Conservation (phyloP, 2,888 invertebrate genomes). For the Odiellus spinosus region DNA sequence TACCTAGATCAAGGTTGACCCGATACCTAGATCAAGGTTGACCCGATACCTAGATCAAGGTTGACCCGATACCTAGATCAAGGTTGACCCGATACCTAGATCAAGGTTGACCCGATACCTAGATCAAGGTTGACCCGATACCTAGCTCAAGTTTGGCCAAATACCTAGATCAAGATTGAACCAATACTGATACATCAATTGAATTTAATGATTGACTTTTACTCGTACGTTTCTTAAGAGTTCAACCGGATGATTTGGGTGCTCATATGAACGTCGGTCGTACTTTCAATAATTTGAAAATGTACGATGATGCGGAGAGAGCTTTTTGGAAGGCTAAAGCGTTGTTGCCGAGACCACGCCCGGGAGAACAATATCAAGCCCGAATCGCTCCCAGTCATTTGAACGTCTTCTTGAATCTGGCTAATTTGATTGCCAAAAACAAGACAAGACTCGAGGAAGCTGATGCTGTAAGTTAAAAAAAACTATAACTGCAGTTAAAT, state of each 20-base stretch:
- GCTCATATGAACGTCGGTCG: slow-evolving; percentile 94
- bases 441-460: slow-evolving; percentile 81
- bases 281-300: slow-evolving; percentile 78
- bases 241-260: slow-evolving; percentile 50
- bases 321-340: slow-evolving; percentile 81
- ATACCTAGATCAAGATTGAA: too few relatives aligned
- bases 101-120: too few relatives aligned
- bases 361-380: slow-evolving; percentile 87
- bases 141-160: too few relatives aligned
- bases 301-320: slow-evolving; percentile 75
- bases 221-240: slow-evolving; percentile 29
- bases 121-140: too few relatives aligned
- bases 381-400: slow-evolving; percentile 88
- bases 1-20: too few relatives aligned
- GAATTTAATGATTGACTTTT: background rate
- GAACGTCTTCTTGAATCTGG: slow-evolving; percentile 87
- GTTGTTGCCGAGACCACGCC: slow-evolving; percentile 71
- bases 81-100: too few relatives aligned
- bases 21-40: too few relatives aligned
- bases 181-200: too few relatives aligned
- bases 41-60: too few relatives aligned
- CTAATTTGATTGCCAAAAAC: slow-evolving; percentile 84
- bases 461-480: slow-evolving; percentile 40
- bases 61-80: too few relatives aligned
- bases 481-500: background rate